Base-by-base conservation (phyloP, 1,140 invertebrate genomes). In the Camponotus floridanus region DNA sequence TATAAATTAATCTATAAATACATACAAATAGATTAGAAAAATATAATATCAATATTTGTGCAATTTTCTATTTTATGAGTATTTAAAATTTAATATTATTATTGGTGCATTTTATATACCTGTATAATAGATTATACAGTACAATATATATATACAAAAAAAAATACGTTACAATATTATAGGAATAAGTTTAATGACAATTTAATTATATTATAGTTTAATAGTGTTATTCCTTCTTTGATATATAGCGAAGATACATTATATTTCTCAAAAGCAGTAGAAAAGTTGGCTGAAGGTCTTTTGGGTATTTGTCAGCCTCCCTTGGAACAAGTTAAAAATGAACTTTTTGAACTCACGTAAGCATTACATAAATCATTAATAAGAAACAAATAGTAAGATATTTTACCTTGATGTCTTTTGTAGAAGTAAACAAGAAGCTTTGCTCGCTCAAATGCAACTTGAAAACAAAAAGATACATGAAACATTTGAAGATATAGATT, bases 341-440 rank as follows among this genome's bases (percentile, higher is more conserved):
- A 95, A 87, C 81, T 95, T 6, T 80, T 90, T 26, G 94, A 95
- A 90, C 86, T 95, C 86, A 94, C 91, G 94, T 95, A 92, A 92
- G 91, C 13, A 68, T 70, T n/a, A n/a, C n/a, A 3, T 33, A 86
- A 62, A 81, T 18, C 0, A 78, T 57, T 74, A 15, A 74, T 45
- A 26, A 26, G 26, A 26, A 26, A 51, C 26, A 67, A 21, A 33
- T 76, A 36, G 59, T 76, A 48, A 81, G 65, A 39, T 39, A 78
- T 64, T 36, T 26, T 55, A 39, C 26, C 65, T 57, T 85, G 18
- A 55, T 80, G 13, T 45, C 1, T 85, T 73, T 87, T 78, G 21
- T 62, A 95, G 94, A 31, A 91, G 81, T 15, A 95, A 95, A 85
- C 95, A 95, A 91, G 92, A 93, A 31, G 78, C 86, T 76, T 86